Conservation (phyloP, 2,888 invertebrate species). For the Oxycera nigricornis region DNA sequence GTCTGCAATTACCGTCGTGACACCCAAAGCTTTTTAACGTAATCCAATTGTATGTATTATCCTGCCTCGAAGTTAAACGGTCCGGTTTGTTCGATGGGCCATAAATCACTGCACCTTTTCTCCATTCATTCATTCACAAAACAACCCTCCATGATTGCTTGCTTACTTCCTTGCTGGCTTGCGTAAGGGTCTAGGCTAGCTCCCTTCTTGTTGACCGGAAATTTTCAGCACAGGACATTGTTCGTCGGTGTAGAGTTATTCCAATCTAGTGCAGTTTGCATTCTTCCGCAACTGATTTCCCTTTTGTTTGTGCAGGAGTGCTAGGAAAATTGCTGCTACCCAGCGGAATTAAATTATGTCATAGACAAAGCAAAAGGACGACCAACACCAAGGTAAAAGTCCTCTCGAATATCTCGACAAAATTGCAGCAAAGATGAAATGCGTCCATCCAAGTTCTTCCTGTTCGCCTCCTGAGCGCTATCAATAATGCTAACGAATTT, state of each 20-base stretch:
- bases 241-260: neutral
- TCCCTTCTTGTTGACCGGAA: neutral
- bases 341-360: slow-evolving; percentile 33
- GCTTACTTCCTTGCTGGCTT: neutral
- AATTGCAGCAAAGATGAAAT: neutral
- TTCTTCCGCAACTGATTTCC: slow-evolving; percentile 30
- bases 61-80: slow-evolving; percentile 29
- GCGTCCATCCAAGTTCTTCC: neutral
- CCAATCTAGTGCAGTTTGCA: slow-evolving; percentile 29
- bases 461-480: neutral
- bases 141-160: too few species aligned
- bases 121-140: neutral
- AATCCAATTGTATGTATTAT: slow-evolving; percentile 37
- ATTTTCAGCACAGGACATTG: neutral
- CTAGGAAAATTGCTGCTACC: neutral
- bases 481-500: slow-evolving; percentile 21
- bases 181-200: neutral
- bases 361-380: neutral
- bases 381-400: neutral
- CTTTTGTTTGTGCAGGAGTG: slow-evolving; percentile 28
- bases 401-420: slow-evolving; percentile 9
- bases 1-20: slow-evolving; percentile 32
- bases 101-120: slow-evolving; percentile 38
- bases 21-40: slow-evolving; percentile 37
- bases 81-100: slow-evolving; percentile 12